Evolutionary conservation across 1,140 invertebrate genomes (phyloP), one percentile per base, ranked within the genome.

Genomic region (Protaetia brevitarsis): DNA sequence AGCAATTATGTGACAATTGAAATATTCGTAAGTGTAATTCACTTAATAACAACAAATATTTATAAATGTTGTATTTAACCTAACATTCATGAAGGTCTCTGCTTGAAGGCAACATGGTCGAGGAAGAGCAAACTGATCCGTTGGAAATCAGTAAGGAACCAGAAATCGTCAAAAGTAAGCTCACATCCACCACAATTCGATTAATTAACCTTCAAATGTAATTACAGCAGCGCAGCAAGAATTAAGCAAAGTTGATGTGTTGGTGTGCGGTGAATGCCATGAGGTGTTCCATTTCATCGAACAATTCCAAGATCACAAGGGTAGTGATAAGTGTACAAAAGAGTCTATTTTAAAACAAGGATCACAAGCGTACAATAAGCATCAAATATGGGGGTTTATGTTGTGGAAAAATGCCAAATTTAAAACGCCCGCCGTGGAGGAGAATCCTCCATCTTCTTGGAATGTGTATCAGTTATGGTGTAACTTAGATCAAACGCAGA

Each of bases 301-400:
- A 72, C 87, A 89, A 64, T 92, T 92, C 74, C 84, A 87, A 74
- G 84, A 88, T 16, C 90, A 93, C 72, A 88, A 87, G 76, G 71
- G 78, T 64, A 77, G 72, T 4, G 79, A 78, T 34, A 79, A 83
- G 63, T 89, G 88, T 65, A 80, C 45, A 77, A 83, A 65, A 82
- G 85, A 69, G 83, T 80, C 70, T 1, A 51, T 63, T 34, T 19
- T 76, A 37, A 62, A 64, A 11, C 62, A 69, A 28, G 59, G 60
- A 30, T 73, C 68, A 51, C 71, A 72, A 27, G 66, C 86, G 77
- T 90, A 92, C 78, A 85, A 85, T 63, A 91, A 91, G 79, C 87
- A 89, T 10, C 88, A 91, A 80, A 87, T 92, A 1, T 92, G 91
- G 90, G 90, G 89, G 45, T 93, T 92, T 76, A 81, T 91, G 8